phyloP scores from a whole-genome alignment of 2,113 vertebrate genomes.

The Nothocercus julius region DNA sequence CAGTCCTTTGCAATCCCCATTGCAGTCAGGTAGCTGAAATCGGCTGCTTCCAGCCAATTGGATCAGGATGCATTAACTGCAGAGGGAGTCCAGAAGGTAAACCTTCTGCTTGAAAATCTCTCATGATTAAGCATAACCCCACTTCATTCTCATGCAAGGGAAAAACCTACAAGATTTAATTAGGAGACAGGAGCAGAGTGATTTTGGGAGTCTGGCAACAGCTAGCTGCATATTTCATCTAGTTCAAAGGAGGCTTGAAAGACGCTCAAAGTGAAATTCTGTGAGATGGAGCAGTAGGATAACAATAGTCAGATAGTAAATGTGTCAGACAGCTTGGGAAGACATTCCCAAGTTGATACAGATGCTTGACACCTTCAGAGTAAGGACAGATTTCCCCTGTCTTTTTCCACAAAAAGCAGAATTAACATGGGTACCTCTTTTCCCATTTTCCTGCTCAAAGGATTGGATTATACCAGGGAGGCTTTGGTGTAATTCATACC shows the following conservation, averaged over 20 bases:
- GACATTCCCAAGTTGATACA: too few species aligned
- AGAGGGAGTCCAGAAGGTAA: not conserved
- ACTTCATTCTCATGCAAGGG: not conserved
- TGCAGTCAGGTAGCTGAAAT: not conserved
- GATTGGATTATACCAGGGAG: too few species aligned
- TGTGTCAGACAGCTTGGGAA: too few species aligned
- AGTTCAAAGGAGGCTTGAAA: not conserved
- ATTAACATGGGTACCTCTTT: too few species aligned
- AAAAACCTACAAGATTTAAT: not conserved
- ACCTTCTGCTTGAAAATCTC: not conserved
- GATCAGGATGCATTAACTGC: not conserved
- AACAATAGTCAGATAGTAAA: not conserved
- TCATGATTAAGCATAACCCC: not conserved
- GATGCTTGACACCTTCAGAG: too few species aligned
- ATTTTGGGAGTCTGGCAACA: not conserved
- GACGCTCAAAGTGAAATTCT: not conserved
- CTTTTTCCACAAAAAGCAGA: too few species aligned
- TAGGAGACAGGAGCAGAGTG: not conserved
- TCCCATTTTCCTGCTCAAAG: too few species aligned
- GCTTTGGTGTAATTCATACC: too few species aligned
- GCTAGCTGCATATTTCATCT: not conserved
- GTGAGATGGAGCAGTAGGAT: not conserved
- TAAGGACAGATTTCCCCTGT: too few species aligned
- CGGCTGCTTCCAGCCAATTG: not conserved
- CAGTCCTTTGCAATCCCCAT: not conserved